Evolutionary conservation across 2,113 vertebrate species (phyloP), one percentile per base, ranked within the genome.

Genomic region (Fulica atra): DNA sequence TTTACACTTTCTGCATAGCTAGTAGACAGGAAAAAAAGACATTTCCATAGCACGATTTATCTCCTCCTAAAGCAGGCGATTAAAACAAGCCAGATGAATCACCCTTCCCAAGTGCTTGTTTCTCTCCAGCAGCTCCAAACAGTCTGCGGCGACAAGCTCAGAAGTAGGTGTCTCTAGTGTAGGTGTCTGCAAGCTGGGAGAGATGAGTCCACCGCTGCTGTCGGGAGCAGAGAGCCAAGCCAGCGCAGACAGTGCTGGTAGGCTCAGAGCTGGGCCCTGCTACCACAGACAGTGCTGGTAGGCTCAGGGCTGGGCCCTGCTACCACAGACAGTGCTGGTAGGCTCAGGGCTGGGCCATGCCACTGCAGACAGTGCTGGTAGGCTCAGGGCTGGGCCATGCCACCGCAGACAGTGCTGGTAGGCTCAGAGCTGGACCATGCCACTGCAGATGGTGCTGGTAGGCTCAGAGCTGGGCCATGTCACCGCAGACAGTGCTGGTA

Each of bases 1-100:
- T 95, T 95, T 97, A 96, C 93, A 95, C 96, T 92, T 95, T 89
- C 70, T 89, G 96, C 81, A 95, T 81, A 95, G 95, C 57, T 91
- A 96, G 84, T 89, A 97, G 96, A 97, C 86, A 95, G 86, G 89
- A 95, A 94, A 93, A 91, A 93, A 91, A 95, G 90, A 79, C 83
- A 96, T 89, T 97, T 93, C 84, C 94, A 95, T 57, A 94, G 93
- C 86, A 96, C 13, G 25, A 95, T 91, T 95, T 95, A 76, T 79
- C 93, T 93, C 81, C 64, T 93, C 24, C 73, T 57, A 40, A 96
- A 89, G 95, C 0, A 92, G 81, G 92, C 21, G 59, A 92, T 88
- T 94, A 94, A 93, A 93, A 88, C 11, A 26, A 96, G 86, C 89
- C 86, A 79, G 81, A 97, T 97, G 95, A 97, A 93, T 97, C 96